Conservation (phyloP, 2,113 vertebrate species). For the Spea multiplicata region DNA sequence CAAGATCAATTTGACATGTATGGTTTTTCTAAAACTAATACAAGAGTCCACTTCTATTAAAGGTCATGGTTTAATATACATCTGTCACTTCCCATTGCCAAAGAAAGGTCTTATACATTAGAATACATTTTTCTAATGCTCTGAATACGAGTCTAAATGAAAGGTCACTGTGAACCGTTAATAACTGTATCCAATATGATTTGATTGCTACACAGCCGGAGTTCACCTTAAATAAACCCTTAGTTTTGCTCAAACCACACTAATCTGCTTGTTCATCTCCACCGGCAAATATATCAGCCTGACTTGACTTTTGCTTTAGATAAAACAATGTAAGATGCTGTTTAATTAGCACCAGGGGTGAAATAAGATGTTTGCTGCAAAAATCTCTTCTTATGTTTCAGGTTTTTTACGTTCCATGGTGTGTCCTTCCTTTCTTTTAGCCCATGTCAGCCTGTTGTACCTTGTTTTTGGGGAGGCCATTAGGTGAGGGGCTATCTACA, state of each 20-base stretch:
- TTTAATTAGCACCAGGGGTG: constrained; percentile 32
- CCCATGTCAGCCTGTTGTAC: background rate
- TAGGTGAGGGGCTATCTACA: background rate
- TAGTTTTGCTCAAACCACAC: background rate
- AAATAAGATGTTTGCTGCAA: background rate
- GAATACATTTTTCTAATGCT: background rate
- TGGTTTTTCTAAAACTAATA: background rate
- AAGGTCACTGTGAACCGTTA: background rate
- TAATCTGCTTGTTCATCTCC: background rate
- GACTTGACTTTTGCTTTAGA: background rate
- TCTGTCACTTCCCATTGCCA: background rate
- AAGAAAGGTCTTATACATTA: background rate
- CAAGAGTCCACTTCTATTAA: background rate
- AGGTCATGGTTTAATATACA: background rate
- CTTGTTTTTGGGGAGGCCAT: background rate
- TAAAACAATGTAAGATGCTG: background rate
- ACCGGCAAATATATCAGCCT: constrained; percentile 3
- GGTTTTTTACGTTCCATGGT: no score
- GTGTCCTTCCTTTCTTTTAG: background rate
- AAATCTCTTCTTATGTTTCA: background rate
- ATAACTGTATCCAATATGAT: constrained; percentile 3
- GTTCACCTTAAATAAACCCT: background rate
- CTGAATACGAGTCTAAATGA: background rate
- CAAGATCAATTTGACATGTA: background rate
- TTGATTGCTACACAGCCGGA: background rate